phyloP scores from a whole-genome alignment of 2,113 vertebrate genomes.

The Entomyzon cyanotis region DNA sequence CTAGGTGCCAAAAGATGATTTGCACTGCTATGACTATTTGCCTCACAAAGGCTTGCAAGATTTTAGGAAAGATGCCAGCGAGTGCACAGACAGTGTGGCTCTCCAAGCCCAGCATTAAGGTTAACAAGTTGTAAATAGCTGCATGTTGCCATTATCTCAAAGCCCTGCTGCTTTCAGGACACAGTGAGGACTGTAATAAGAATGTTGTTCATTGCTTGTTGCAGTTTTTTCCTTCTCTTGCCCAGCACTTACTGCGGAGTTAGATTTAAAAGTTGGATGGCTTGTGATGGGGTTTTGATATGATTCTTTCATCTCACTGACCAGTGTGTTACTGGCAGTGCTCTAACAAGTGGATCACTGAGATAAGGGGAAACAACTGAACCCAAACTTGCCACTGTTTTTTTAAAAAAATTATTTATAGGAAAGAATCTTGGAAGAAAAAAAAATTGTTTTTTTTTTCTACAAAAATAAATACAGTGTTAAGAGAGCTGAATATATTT shows the following conservation, averaged over 20 bases:
- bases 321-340: neutral
- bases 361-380: neutral
- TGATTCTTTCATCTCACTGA: neutral
- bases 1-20: neutral
- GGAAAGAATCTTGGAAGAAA: neutral
- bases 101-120: slow-evolving; percentile 31
- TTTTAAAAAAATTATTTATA: neutral
- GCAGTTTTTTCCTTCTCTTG: neutral
- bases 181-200: slow-evolving; percentile 10
- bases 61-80: slow-evolving; percentile 46
- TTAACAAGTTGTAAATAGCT: slow-evolving; percentile 66
- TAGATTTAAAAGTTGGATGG: neutral
- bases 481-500: slow-evolving; percentile 45
- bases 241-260: neutral
- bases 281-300: neutral
- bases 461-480: neutral
- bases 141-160: slow-evolving; percentile 54
- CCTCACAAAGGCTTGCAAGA: neutral
- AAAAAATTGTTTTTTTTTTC: neutral
- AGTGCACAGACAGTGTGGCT: slow-evolving; percentile 35
- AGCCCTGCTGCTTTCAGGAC: slow-evolving; percentile 43
- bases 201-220: neutral
- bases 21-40: neutral
- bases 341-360: neutral
- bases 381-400: neutral